Percentiles rank a stretch among this genome's conserved stretches.
Conservation (phyloP, 1,140 invertebrate genomes). For the Cataglyphis hispanica region DNA sequence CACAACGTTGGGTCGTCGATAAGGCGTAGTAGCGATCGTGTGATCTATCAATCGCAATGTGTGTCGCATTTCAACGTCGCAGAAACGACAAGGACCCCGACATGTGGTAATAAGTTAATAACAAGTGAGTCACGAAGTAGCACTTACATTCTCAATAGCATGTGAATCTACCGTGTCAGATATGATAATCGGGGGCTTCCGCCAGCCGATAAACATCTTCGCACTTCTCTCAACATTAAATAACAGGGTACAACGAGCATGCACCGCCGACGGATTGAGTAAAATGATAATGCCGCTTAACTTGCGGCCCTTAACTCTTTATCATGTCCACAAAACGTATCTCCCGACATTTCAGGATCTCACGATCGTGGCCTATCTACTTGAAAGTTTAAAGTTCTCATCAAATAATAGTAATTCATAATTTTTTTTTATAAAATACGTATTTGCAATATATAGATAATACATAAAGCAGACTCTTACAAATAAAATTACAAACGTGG, state of each 20-base stretch:
- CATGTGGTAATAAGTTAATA: constrained; percentile 40
- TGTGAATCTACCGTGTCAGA: neutral
- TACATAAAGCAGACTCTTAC: neutral
- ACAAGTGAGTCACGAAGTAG: constrained; percentile 48
- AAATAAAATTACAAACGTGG: neutral
- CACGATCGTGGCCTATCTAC: neutral
- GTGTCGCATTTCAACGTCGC: constrained; percentile 15
- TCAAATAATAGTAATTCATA: neutral
- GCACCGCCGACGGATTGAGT: constrained; percentile 46
- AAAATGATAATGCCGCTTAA: constrained; percentile 34
- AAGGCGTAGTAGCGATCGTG: neutral
- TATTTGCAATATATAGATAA: neutral
- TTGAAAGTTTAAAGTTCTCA: neutral
- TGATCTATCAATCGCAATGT: constrained; percentile 33
- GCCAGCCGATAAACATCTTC: constrained; percentile 62
- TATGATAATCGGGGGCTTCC: constrained; percentile 71
- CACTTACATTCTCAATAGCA: constrained; percentile 37
- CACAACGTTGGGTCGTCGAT: constrained; percentile 8
- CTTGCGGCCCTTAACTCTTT: constrained; percentile 32
- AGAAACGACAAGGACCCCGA: constrained; percentile 24
- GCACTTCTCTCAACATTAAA: constrained; percentile 49
- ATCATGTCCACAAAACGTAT: constrained; percentile 13
- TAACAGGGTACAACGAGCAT: constrained; percentile 55
- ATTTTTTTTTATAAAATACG: constrained; percentile 7
- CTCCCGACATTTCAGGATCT: constrained; percentile 5